Evolutionary conservation across 2,113 vertebrate genomes (phyloP).

Genomic region (Pholis gunnellus): DNA sequence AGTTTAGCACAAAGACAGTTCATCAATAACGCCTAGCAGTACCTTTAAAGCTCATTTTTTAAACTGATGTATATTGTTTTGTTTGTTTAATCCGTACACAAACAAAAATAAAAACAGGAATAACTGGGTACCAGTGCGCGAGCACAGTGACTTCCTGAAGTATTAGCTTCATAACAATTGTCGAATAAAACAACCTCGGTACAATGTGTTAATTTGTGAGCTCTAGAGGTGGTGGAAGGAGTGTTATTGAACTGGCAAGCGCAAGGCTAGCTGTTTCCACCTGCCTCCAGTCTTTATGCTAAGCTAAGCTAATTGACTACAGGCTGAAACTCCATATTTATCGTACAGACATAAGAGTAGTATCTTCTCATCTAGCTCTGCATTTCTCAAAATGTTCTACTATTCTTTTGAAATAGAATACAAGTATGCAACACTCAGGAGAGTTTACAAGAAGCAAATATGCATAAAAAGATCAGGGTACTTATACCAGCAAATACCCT

Average conservation of each 20-base stretch:
- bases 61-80: not conserved
- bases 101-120: no score
- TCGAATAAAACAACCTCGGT: not conserved
- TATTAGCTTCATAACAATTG: not conserved
- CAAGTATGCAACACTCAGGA: no score
- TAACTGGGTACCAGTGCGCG: not conserved
- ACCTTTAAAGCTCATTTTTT: not conserved
- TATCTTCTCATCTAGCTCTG: not conserved
- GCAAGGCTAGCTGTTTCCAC: not conserved
- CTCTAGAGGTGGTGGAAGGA: not conserved
- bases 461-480: not conserved
- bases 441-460: slow-evolving; percentile 2
- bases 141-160: not conserved
- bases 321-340: not conserved
- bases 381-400: not conserved
- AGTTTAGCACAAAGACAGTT: not conserved
- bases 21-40: not conserved
- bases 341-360: not conserved
- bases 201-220: not conserved
- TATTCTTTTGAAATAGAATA: not conserved
- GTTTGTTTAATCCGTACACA: not conserved
- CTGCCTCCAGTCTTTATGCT: not conserved
- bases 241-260: no score
- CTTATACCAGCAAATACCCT: not conserved
- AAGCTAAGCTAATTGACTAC: not conserved